Conservation (phyloP, 2,113 vertebrate species). For the Corydoras maculifer region DNA sequence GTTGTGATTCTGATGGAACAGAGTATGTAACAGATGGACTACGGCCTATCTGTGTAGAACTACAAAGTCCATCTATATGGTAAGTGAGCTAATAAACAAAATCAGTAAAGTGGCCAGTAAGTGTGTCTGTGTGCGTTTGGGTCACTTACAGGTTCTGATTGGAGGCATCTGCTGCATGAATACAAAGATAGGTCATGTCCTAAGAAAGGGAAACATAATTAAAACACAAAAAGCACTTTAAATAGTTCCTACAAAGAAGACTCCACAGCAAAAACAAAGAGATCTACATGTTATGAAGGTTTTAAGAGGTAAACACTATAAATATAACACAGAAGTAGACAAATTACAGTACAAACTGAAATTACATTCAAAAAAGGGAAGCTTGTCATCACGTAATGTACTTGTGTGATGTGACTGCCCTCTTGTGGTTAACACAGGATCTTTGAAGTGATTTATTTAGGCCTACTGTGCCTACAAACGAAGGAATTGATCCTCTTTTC, state of each 20-base stretch:
- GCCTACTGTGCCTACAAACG: too few relatives aligned
- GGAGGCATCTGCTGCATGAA: slow-evolving; percentile 75
- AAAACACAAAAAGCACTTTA: background rate
- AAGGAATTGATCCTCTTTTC: too few relatives aligned
- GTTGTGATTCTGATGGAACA: too few relatives aligned
- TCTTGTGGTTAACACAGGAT: slow-evolving; percentile 47
- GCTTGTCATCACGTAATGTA: background rate
- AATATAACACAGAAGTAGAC: background rate
- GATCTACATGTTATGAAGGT: background rate
- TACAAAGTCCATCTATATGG: too few relatives aligned
- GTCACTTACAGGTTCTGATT: slow-evolving; percentile 79
- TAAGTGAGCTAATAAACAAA: too few relatives aligned
- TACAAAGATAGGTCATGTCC: slow-evolving; percentile 82
- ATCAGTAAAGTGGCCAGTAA: too few relatives aligned
- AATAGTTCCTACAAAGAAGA: too few relatives aligned
- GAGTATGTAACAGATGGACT: too few relatives aligned
- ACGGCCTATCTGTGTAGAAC: too few relatives aligned
- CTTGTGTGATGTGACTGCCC: slow-evolving; percentile 48
- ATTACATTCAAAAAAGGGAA: too few relatives aligned
- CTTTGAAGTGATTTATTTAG: too few relatives aligned
- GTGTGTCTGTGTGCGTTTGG: background rate
- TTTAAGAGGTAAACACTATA: background rate
- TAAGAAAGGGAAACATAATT: slow-evolving; percentile 45
- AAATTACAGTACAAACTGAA: background rate
- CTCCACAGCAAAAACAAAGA: too few relatives aligned